phyloP scores from a whole-genome alignment of 2,888 invertebrate species.

The Nyleta sp. region DNA sequence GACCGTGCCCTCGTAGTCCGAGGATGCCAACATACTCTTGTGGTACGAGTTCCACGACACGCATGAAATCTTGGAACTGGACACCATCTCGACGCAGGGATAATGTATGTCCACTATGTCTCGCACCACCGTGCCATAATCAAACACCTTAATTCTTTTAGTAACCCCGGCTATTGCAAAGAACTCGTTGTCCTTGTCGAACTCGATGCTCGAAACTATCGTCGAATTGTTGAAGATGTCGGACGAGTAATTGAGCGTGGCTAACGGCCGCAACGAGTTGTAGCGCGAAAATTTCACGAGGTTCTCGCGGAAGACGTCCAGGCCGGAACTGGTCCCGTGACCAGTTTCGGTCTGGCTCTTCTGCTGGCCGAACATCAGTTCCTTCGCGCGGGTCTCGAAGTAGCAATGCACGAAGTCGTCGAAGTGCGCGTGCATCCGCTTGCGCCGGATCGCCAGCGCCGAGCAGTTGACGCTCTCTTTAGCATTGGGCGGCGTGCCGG shows the following conservation, averaged over 20 bases:
- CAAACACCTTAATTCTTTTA: slow-evolving; percentile 96
- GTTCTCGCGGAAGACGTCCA: slow-evolving; percentile 92
- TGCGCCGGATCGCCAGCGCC: slow-evolving; percentile 87
- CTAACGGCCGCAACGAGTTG: slow-evolving; percentile 90
- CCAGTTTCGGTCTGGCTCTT: slow-evolving; percentile 70
- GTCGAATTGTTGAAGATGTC: slow-evolving; percentile 94
- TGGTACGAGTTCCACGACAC: slow-evolving; percentile 97
- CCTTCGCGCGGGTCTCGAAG: slow-evolving; percentile 89
- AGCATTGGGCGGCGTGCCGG: slow-evolving; percentile 67
- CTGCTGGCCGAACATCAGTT: slow-evolving; percentile 86
- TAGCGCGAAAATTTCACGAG: slow-evolving; percentile 93
- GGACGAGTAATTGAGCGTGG: slow-evolving; percentile 94
- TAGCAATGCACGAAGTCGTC: slow-evolving; percentile 95
- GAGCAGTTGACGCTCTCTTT: slow-evolving; percentile 73
- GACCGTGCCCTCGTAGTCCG: slow-evolving; percentile 97
- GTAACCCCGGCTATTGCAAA: slow-evolving; percentile 98
- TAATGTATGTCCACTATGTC: slow-evolving; percentile 96
- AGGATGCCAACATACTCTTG: slow-evolving; percentile 93
- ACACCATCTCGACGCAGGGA: slow-evolving; percentile 95
- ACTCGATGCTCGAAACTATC: slow-evolving; percentile 96
- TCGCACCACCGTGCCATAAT: slow-evolving; percentile 92
- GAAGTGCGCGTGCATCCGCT: slow-evolving; percentile 92
- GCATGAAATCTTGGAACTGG: slow-evolving; percentile 96
- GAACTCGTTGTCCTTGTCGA: slow-evolving; percentile 97
- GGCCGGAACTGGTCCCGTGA: slow-evolving; percentile 83